Percentiles rank a stretch among this genome's conserved stretches.
Evolutionary conservation across 2,113 vertebrate genomes (phyloP).

Genomic region (Tetrax tetrax): DNA sequence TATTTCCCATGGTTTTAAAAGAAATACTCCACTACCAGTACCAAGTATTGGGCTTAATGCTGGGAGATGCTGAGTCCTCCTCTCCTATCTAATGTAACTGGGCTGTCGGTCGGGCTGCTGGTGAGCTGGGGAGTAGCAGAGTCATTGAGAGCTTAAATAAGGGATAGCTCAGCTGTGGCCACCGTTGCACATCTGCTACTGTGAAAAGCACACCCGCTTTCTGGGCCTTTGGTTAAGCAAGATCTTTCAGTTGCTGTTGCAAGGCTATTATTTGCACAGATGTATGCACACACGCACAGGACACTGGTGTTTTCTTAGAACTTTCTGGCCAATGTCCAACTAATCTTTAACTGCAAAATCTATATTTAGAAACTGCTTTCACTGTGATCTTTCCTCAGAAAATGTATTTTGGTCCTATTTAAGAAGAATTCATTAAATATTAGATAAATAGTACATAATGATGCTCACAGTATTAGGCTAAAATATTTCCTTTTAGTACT

Average conservation of each 20-base stretch:
- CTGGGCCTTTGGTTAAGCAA: neutral
- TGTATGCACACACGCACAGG: neutral
- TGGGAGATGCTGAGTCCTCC: neutral
- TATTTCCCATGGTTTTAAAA: neutral
- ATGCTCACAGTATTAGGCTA: neutral
- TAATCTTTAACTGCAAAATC: neutral
- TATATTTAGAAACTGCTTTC: neutral
- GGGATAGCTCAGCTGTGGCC: neutral
- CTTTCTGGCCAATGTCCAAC: neutral
- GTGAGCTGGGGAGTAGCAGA: neutral
- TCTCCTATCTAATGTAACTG: fast-evolving
- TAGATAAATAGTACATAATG: neutral
- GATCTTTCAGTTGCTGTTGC: neutral
- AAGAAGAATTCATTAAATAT: neutral
- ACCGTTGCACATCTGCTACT: neutral
- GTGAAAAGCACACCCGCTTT: neutral
- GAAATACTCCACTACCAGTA: neutral
- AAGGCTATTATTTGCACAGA: neutral
- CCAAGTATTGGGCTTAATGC: neutral
- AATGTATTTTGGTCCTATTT: neutral
- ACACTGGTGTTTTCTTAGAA: neutral
- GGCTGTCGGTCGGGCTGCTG: neutral
- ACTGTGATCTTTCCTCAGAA: neutral
- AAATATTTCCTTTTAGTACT: neutral
- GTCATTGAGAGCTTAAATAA: neutral